Conservation (phyloP, 2,113 vertebrate species). For the Siniperca knerii region DNA sequence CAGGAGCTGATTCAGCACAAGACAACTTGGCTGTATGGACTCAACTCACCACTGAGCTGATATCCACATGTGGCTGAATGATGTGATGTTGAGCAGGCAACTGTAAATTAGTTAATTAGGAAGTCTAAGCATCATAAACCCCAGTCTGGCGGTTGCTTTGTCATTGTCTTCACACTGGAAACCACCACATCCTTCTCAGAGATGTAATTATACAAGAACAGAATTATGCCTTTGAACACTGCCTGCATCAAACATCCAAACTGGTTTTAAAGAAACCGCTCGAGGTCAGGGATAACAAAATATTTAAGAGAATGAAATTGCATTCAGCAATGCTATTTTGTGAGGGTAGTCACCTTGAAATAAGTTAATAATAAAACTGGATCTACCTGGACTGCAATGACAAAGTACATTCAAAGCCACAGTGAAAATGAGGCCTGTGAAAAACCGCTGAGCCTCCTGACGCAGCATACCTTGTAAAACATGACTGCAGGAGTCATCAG, state of each 20-base stretch:
- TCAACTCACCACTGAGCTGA: constrained; percentile 30
- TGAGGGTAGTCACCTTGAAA: background rate
- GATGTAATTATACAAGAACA: constrained; percentile 38
- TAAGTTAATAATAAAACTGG: background rate
- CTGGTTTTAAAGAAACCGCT: constrained; percentile 1
- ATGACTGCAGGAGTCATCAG: constrained; percentile 40
- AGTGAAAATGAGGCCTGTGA: constrained; percentile 13
- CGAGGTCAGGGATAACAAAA: background rate
- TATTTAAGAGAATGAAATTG: background rate
- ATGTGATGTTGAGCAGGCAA: constrained; percentile 39
- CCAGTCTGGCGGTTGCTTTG: constrained; percentile 68
- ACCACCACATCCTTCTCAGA: constrained; percentile 48
- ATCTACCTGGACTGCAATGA: background rate
- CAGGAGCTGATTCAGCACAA: background rate
- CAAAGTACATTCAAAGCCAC: background rate
- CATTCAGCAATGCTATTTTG: background rate
- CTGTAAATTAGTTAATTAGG: constrained; percentile 58
- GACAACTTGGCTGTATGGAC: background rate
- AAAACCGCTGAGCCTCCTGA: constrained; percentile 27
- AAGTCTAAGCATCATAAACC: constrained; percentile 64
- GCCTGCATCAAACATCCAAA: constrained; percentile 14
- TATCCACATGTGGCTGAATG: constrained; percentile 54
- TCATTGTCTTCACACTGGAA: constrained; percentile 40
- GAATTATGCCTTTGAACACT: constrained; percentile 26
- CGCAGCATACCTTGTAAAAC: constrained; percentile 51